Evolutionary conservation across 2,113 vertebrate species (phyloP).

Genomic region (Monarcha castaneiventris): DNA sequence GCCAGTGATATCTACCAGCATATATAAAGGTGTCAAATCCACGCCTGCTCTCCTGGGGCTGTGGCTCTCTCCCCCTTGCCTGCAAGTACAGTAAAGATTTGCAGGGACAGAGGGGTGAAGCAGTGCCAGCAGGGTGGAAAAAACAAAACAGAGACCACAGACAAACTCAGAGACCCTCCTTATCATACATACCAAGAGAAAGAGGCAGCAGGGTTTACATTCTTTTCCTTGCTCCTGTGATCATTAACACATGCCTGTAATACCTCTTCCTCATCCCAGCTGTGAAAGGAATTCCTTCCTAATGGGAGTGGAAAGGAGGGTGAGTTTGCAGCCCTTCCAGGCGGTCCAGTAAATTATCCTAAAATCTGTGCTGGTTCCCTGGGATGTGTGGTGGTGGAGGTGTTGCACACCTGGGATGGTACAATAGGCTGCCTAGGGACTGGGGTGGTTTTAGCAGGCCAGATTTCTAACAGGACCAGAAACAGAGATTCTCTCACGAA

Average conservation of each 20-base stretch:
- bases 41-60: background rate
- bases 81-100: background rate
- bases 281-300: background rate
- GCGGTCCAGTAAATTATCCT: background rate
- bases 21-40: background rate
- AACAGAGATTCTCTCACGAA: background rate
- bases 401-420: background rate
- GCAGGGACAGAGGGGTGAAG: background rate
- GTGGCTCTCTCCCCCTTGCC: background rate
- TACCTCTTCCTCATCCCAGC: background rate
- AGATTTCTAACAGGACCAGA: background rate
- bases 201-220: background rate
- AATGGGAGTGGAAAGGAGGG: background rate
- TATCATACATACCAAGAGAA: background rate
- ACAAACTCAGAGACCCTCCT: background rate
- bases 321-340: background rate
- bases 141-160: background rate
- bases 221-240: background rate
- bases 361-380: background rate
- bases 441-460: background rate
- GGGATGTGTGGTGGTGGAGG: background rate
- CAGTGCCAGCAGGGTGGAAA: background rate
- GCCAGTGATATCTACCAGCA: background rate
- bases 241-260: background rate
- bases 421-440: background rate